These are phyloP conservation scores for Alcis repandata DNA, from an alignment of 2,888 invertebrate species.

Conservation along the genomic window DNA sequence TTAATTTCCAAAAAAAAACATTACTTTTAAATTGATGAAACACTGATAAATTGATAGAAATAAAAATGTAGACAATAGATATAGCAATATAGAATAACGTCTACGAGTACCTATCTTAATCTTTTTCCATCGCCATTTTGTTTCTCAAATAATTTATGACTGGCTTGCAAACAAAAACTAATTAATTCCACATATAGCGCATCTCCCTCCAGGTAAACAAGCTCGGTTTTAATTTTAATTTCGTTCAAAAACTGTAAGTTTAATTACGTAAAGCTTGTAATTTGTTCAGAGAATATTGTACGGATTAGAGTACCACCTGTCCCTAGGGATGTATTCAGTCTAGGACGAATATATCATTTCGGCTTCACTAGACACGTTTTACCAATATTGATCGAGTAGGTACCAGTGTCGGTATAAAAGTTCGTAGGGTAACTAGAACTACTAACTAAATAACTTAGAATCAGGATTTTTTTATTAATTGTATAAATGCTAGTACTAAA, in stretches of 20 bases:
- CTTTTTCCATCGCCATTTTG: neutral
- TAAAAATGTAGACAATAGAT: too few species aligned
- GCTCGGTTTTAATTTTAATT: constrained; percentile 38
- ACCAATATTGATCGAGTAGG: too few species aligned
- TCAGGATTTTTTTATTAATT: too few species aligned
- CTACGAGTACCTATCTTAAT: too few species aligned
- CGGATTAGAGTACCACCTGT: constrained; percentile 1
- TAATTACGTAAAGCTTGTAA: constrained; percentile 31
- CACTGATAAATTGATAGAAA: too few species aligned
- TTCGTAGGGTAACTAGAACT: too few species aligned
- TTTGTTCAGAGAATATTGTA: constrained; percentile 18
- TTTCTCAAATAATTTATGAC: neutral
- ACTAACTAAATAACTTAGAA: too few species aligned
- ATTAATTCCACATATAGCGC: constrained; percentile 31
- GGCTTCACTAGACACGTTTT: too few species aligned
- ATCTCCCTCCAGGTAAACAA: constrained; percentile 30
- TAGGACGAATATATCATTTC: neutral
- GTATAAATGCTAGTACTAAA: too few species aligned
- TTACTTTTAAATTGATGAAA: too few species aligned
- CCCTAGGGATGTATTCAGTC: neutral
- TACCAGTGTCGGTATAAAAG: too few species aligned
- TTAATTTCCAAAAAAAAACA: too few species aligned
- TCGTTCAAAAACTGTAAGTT: constrained; percentile 29
- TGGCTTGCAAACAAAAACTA: constrained; percentile 16
- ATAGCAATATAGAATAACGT: neutral